Evolutionary conservation across 1,140 invertebrate species (phyloP), one percentile per base, ranked within the genome.

Genomic region (Drosophila tani): DNA sequence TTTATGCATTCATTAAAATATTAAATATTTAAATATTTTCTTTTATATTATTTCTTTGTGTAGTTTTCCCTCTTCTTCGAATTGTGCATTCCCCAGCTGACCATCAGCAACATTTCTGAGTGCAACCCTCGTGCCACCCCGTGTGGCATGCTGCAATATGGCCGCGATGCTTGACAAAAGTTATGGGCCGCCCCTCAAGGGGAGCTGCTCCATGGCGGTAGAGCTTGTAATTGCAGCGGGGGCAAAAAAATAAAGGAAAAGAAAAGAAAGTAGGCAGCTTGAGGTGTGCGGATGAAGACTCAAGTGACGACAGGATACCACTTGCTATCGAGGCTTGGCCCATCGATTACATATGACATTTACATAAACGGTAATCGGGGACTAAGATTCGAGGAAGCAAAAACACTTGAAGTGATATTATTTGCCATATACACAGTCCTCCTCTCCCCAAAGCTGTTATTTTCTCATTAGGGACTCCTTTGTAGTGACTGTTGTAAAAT

Each of bases 401-500:
- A 41, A n/a, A 38, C 12, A 8, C 2, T 38, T 38, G 4, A 38
- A 38, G 35, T 38, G 32, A 35, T 35, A 38, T 38, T 38, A 38
- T 7, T 41, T n/a, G n/a, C 15, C 6, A 19, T 27, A 4, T 15
- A 27, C 15, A 32, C 19, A 19, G 8, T 19, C 14, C 17, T 19
- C 15, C 38, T 41, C 27, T 43, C 11, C n/a, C 15, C 11, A 24
- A 15, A 12, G 51, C 49, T 11, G 19, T 19, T 29, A 35, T 49
- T 65, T 73, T 51, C n/a, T 47, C 75, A 79, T 64, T 53, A 35
- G 27, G 41, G 27, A 29, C 41, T 63, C 24, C 40, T 58, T 58
- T 58, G 38, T 43, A 41, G 45, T 35, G 81, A 81, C 78, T 81
- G 64, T 21, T 15, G 32, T 81, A 71, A 84, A 84, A 85, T 85